Evolutionary conservation across 2,113 vertebrate species (phyloP), one percentile per base, ranked within the genome.

Genomic region (Cynoglossus semilaevis): DNA sequence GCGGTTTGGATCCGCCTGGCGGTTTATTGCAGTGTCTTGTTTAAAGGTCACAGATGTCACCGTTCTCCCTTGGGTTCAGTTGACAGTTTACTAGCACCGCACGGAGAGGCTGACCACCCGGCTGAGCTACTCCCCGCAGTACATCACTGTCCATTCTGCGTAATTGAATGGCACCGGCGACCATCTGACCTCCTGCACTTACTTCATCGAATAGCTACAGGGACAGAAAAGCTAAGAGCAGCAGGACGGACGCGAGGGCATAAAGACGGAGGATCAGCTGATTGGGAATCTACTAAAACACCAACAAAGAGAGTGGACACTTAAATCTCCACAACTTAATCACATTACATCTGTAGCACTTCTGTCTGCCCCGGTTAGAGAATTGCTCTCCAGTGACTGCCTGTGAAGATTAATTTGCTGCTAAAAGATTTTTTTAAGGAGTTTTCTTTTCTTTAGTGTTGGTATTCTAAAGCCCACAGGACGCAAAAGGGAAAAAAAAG

Each of bases 31-130:
- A 42, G 67, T 13, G 48, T 72, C 81, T 70, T 76, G 66, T 66
- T 79, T 64, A 84, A 80, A 89, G 84, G 85, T 87, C 84, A 83
- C 29, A 37, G 37, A 72, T 66, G 77, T 79, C 77, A 63, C 51
- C 46, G 50, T 73, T 58, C 36, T 46, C 57, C 74, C 81, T 41
- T 6, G 53, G 66, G 78, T 81, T 70, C 54, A 10, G 64, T 51
- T 71, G 67, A 82, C 80, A 78, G 73, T 82, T 85, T 85, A 86
- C 79, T 44, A 76, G 73, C 58, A 35, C 53, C 64, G 59, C 50
- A 49, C 19, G 35, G 41, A 10, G 65, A 64, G 63, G 53, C 59
- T 0, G 70, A 55, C 76, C 83, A 76, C 82, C 77, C 74, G 68
- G 64, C 34, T 42, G 38, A 80, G 67, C 69, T 74, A 55, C 77